phyloP scores from a whole-genome alignment of 2,113 vertebrate species.

The Gambusia holbrooki region DNA sequence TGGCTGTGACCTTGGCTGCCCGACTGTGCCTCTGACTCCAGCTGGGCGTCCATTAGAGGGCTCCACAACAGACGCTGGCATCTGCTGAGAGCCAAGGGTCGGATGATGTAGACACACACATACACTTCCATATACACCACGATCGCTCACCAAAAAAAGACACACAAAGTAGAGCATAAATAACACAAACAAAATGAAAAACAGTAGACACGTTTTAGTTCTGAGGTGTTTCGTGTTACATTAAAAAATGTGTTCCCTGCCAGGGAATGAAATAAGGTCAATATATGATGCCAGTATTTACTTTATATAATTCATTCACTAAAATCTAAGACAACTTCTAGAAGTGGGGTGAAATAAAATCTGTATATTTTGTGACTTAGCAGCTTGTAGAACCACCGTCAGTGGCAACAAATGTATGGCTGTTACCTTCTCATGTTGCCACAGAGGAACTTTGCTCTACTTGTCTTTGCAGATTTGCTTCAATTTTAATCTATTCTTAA shows the following conservation, averaged over 20 bases:
- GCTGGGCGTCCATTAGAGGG: conserved; percentile 80
- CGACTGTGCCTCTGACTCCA: conserved; percentile 76
- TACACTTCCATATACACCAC: conserved; percentile 4
- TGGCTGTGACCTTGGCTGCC: conserved; percentile 77
- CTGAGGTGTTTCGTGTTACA: background rate
- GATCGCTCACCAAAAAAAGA: conserved; percentile 9
- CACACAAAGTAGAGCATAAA: conserved; percentile 1
- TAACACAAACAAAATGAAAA: background rate
- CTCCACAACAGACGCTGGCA: conserved; percentile 77
- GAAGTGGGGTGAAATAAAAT: background rate
- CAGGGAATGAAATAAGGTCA: background rate
- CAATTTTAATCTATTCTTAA: no score
- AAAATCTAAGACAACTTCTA: background rate
- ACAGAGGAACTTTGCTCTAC: background rate
- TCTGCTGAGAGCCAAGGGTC: conserved; percentile 76
- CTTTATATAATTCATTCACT: background rate
- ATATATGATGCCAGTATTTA: background rate
- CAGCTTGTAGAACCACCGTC: background rate
- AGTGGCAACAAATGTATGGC: background rate
- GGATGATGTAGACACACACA: conserved; percentile 33
- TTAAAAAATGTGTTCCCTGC: background rate
- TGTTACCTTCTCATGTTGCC: background rate
- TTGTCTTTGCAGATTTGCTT: no score
- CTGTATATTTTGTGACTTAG: no score
- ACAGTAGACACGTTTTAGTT: background rate